These are phyloP conservation scores for Iselma pallidipennis DNA, from an alignment of 2,888 invertebrate species.

Conservation along the genomic window DNA sequence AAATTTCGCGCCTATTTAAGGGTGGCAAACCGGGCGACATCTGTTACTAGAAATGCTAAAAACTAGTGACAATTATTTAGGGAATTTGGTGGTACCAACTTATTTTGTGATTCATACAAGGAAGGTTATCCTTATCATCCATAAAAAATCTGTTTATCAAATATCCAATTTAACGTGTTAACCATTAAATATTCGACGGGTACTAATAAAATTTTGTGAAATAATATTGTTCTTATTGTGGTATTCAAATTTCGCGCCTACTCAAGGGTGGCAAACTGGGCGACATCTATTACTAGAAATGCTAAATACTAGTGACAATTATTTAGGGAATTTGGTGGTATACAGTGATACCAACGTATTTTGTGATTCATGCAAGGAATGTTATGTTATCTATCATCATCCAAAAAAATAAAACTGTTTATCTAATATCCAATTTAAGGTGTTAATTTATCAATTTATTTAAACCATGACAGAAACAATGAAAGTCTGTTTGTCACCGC, in stretches of 20 bases:
- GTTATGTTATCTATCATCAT: too few relatives aligned
- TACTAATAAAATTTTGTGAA: too few relatives aligned
- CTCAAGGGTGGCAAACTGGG: too few relatives aligned
- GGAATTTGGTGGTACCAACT: background rate
- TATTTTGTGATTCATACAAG: background rate
- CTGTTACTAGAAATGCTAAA: too few relatives aligned
- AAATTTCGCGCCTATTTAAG: too few relatives aligned
- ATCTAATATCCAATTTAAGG: background rate
- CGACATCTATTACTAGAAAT: too few relatives aligned
- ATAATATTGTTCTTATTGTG: too few relatives aligned
- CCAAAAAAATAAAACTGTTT: background rate
- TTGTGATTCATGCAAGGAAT: background rate
- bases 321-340: background rate
- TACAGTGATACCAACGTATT: background rate
- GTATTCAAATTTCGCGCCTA: too few relatives aligned
- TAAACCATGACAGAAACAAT: constrained; percentile 42
- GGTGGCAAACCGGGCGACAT: too few relatives aligned
- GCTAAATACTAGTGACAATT: background rate
- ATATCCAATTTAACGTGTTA: background rate
- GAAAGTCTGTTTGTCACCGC: constrained; percentile 56
- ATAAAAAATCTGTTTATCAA: background rate
- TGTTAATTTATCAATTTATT: background rate
- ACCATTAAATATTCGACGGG: too few relatives aligned
- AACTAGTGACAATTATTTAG: background rate
- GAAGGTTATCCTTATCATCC: background rate